phyloP scores from a whole-genome alignment of 2,888 invertebrate species.

The Sepiola atlantica region DNA sequence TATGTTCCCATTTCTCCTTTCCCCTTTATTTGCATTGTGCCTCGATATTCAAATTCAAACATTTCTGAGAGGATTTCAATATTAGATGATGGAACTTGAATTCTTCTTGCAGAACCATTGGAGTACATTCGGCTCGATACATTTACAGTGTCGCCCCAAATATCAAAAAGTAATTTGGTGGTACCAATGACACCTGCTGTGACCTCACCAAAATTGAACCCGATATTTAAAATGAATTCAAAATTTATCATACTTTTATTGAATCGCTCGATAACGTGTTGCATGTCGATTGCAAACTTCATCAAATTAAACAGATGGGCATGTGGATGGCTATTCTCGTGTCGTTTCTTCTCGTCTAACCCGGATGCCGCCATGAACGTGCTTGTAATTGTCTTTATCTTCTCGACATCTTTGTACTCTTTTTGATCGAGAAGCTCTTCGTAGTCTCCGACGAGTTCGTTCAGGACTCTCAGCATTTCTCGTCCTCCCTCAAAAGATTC shows the following conservation, averaged over 20 bases:
- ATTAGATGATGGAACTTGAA: constrained; percentile 77
- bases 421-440: constrained; percentile 90
- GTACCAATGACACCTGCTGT: constrained; percentile 97
- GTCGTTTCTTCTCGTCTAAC: constrained; percentile 86
- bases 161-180: constrained; percentile 95
- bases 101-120: constrained; percentile 89
- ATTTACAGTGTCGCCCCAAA: constrained; percentile 99
- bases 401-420: constrained; percentile 91
- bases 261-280: constrained; percentile 78
- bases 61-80: constrained; percentile 80
- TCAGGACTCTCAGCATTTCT: constrained; percentile 94
- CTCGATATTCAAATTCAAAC: constrained; percentile 93
- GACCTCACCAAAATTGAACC: constrained; percentile 94
- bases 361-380: constrained; percentile 99
- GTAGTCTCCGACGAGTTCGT: constrained; percentile 96
- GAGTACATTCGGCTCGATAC: constrained; percentile 98
- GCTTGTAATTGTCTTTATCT: constrained; percentile 96
- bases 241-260: constrained; percentile 75
- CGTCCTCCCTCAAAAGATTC: constrained; percentile 95
- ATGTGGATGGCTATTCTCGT: constrained; percentile 81
- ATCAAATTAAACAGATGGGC: constrained; percentile 90
- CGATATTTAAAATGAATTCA: constrained; percentile 79
- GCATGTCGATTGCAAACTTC: constrained; percentile 92
- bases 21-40: constrained; percentile 95
- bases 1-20: constrained; percentile 96